Conservation (phyloP, 2,888 invertebrate genomes). For the Drosophila monieri region DNA sequence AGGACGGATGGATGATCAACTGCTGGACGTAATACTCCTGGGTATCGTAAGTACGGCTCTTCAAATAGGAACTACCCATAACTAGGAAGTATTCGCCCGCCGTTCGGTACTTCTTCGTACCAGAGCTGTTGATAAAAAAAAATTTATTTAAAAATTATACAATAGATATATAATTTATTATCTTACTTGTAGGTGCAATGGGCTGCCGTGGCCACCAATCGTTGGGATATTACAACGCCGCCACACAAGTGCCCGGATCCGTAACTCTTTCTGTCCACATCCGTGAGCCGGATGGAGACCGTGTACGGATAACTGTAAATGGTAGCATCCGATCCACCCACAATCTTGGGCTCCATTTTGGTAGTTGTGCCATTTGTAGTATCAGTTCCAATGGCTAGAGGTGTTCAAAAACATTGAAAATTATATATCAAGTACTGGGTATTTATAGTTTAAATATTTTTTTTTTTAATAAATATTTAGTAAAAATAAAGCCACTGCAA, state of each 20-base stretch:
- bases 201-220: slow-evolving; percentile 73
- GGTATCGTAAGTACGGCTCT: slow-evolving; percentile 25
- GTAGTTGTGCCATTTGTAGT: not conserved
- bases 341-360: slow-evolving; percentile 62
- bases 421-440: too few relatives aligned
- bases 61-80: slow-evolving; percentile 68
- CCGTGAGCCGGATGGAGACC: slow-evolving; percentile 71
- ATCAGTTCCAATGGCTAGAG: not conserved
- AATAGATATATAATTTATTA: not conserved
- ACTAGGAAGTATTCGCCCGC: slow-evolving; percentile 62
- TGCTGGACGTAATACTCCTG: slow-evolving; percentile 61
- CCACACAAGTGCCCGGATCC: slow-evolving; percentile 79
- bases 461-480: too few relatives aligned
- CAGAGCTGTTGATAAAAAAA: slow-evolving; percentile 13
- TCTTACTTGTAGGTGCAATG: slow-evolving; percentile 62
- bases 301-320: slow-evolving; percentile 60
- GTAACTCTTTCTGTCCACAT: slow-evolving; percentile 33
- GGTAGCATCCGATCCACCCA: slow-evolving; percentile 64
- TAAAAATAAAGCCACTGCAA: too few relatives aligned
- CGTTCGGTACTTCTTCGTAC: slow-evolving; percentile 18
- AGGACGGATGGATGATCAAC: slow-evolving; percentile 57
- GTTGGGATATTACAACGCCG: slow-evolving; percentile 68
- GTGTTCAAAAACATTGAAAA: not conserved
- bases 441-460: too few relatives aligned
- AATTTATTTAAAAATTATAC: not conserved